A percentile compares a stretch with the other conserved stretches of the same genome.
These are phyloP conservation scores for Luperina nickerlii DNA, from an alignment of 2,888 invertebrate species.

Conservation along the genomic window DNA sequence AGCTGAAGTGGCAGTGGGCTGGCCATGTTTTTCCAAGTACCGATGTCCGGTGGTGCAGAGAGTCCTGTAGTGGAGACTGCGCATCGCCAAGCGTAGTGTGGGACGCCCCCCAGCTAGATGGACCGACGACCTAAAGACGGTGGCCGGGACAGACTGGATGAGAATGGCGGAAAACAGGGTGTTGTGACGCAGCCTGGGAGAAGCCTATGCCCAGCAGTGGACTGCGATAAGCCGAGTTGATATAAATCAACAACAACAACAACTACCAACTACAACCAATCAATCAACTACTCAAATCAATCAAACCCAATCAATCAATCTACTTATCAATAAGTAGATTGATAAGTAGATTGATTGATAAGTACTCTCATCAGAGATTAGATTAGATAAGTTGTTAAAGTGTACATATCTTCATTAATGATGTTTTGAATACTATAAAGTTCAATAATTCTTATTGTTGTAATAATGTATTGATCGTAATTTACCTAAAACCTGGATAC, in stretches of 20 bases:
- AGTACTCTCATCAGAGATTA: too few species aligned
- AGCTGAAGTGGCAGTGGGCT: background rate
- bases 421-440: too few species aligned
- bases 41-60: background rate
- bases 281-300: too few species aligned
- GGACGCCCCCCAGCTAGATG: background rate
- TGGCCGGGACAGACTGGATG: background rate
- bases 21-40: background rate
- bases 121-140: background rate
- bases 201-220: background rate
- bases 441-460: background rate
- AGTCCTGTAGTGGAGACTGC: background rate
- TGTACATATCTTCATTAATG: background rate
- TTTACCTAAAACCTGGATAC: too few species aligned
- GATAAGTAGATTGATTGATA: too few species aligned
- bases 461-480: background rate
- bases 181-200: background rate
- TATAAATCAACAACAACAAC: too few species aligned
- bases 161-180: background rate
- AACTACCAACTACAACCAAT: too few species aligned
- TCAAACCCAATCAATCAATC: too few species aligned
- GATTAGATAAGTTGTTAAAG: background rate
- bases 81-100: background rate
- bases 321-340: too few species aligned
- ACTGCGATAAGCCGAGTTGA: background rate